Evolutionary conservation across 2,113 vertebrate genomes (phyloP), one percentile per base, ranked within the genome.

Genomic region (Chloroceryle aenea): DNA sequence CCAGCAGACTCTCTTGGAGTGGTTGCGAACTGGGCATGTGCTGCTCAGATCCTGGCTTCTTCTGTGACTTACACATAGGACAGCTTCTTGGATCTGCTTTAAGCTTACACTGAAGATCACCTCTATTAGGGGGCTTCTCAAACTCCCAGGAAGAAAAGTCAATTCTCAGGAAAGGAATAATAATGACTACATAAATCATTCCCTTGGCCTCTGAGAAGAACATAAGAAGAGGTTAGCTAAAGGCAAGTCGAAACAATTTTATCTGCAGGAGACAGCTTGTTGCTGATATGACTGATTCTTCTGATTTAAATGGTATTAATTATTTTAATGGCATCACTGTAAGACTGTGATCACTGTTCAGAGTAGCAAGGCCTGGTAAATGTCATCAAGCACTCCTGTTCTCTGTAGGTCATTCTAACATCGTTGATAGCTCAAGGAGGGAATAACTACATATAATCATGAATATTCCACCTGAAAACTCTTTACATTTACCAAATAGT

Each of bases 321-420:
- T 66, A 43, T 77, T 81, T 59, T 73, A 93, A 61, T 86, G 58
- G 52, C 56, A 90, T 52, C 53, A 23, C 9, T 58, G 14, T 68
- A 76, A 81, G 62, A 68, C 66, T 77, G 12, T 23, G 52, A 56
- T 87, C 59, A 91, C 30, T 66, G 38, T 71, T 42, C 40, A 63
- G 61, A 74, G 64, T 19, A 84, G 36, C n/a, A 29, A 74, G 85
- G 55, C 72, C 91, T 96, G 80, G 75, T 77, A 87, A 94, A 87
- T 72, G 30, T 91, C 87, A 88, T 75, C 30, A 48, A 90, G 45
- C 36, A 58, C 64, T 72, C 48, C 18, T 34, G n/a, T 26, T 82
- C 45, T 58, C 50, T 77, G 38, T n/a, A 67, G 30, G 26, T 81
- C 68, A 26, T 72, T 85, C 45, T 76, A 76, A 55, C 30, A 45